Evolutionary conservation across 2,888 invertebrate species (phyloP), one percentile per base, ranked within the genome.

Genomic region (Lepidochitona cinerea): DNA sequence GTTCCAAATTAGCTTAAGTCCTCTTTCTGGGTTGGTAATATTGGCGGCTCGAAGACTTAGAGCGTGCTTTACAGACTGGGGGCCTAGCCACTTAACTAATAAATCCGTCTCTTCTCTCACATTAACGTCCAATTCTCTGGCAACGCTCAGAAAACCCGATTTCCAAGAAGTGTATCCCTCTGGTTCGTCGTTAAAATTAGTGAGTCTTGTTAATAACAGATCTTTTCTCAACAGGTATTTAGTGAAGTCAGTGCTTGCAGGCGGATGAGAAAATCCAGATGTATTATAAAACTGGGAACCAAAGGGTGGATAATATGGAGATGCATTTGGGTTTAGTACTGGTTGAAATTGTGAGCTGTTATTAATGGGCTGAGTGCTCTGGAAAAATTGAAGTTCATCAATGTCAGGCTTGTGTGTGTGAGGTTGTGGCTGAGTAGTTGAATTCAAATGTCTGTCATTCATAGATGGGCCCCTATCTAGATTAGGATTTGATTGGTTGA

Each of bases 91-190:
- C 37, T 73, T 75, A 12, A 75, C 49, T 14, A 79, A 52, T 7
- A 75, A 37, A 52, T 77, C 78, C n/a, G n/a, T n/a, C 26, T 79
- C 72, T 23, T 80, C 79, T 29, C 35, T 14, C 1, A 37, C 37
- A 23, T 68, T 65, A 5, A 76, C 74, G 12, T 35, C 66, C 14
- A 79, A 64, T 23, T 77, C 77, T 18, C 23, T 18, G 1, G 68
- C 65, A 1, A 81, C 71, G 23, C 64, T 52, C n/a, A 36, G 54
- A 69, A 80, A 80, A 26, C 71, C 67, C 9, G 36, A 9, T 65
- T 77, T 80, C 77, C 79, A 79, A 7, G 35, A 36, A 6, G 37
- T n/a, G 70, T 73, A 79, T 7, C 59, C 29, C 52, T 79, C 77
- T 23, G 79, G 73, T 32, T 59, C 69, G 53, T 80, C 79, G 68